phyloP scores from a whole-genome alignment of 1,140 invertebrate genomes.

The Reticulitermes speratus region DNA sequence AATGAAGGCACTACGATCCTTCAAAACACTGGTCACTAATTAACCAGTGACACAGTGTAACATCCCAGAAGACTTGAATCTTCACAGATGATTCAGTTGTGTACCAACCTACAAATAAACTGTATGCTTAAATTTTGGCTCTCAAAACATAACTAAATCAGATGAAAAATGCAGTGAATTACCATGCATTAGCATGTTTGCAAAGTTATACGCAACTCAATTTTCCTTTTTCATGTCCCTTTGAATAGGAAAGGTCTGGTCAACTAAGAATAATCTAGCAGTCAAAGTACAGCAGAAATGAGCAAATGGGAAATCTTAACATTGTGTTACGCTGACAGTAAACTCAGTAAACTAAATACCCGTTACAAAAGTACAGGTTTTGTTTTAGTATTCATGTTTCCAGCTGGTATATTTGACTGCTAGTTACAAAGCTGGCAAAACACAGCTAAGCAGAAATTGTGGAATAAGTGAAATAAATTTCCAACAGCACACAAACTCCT shows the following conservation, averaged over 20 bases:
- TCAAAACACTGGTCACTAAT: no score
- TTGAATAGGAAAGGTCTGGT: neutral
- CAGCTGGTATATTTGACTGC: neutral
- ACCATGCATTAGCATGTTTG: neutral
- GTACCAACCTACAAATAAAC: neutral
- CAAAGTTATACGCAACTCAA: neutral
- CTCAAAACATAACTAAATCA: neutral
- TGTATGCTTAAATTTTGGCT: neutral
- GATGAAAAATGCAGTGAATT: neutral
- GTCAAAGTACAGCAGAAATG: neutral
- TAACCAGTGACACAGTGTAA: no score
- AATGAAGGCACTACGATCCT: no score
- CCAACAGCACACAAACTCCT: no score
- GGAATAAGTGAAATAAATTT: slow-evolving; percentile 12
- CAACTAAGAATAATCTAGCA: neutral
- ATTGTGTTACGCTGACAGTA: no score
- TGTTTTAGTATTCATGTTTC: no score
- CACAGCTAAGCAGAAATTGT: neutral
- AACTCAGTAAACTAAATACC: no score
- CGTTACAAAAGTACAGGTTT: no score
- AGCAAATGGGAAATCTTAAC: neutral
- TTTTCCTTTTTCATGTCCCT: neutral
- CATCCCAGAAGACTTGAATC: no score
- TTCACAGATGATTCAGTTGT: neutral
- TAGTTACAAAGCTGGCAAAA: neutral